Evolutionary conservation across 2,113 vertebrate species (phyloP), one percentile per base, ranked within the genome.

Genomic region (Hiodon tergisus): DNA sequence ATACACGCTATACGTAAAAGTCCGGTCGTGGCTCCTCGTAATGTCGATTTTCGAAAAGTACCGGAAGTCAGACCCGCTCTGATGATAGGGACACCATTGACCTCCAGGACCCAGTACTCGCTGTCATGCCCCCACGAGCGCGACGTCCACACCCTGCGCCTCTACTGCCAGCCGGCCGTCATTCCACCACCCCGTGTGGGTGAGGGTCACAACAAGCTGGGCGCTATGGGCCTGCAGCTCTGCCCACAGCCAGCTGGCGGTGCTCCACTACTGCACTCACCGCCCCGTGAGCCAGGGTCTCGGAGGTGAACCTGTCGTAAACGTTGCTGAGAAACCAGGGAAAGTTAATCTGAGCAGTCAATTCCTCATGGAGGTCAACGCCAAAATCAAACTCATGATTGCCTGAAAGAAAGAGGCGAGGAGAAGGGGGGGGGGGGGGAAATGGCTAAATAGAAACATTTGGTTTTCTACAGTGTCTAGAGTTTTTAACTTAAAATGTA

Each of bases 331-430:
- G 67, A 61, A 87, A 84, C 69, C 77, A 80, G 3, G 80, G 69
- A 78, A 86, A 80, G 10, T 81, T 62, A 55, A 80, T 83, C 71
- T 83, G 74, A 57, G 78, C 17, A 14, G 69, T 59, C 9, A 80
- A 74, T 10, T 89, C 80, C 77, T 86, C 75, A 55, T 84, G 67
- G 74, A 78, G 55, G 67, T 77, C 72, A 62, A 78, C 5, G 0
- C 71, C 78, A 81, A 85, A 88, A 78, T 85, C 73, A 83, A 86
- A 88, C 69, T 82, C 62, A 78, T 82, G 16, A 31, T 85, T 89
- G 81, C 69, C 74, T 87, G 79, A 78, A 79, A 10, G 3, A 67
- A 67, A 51, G 11, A 77, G 46, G 6, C 61, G 55, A 73, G 48
- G 51, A 14, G 7, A 51, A 51, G 48, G 51, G n/a, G n/a, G n/a